Evolutionary conservation across 2,797 vertebrate genomes (phyloP).

Genomic region (Mallotus villosus): DNA sequence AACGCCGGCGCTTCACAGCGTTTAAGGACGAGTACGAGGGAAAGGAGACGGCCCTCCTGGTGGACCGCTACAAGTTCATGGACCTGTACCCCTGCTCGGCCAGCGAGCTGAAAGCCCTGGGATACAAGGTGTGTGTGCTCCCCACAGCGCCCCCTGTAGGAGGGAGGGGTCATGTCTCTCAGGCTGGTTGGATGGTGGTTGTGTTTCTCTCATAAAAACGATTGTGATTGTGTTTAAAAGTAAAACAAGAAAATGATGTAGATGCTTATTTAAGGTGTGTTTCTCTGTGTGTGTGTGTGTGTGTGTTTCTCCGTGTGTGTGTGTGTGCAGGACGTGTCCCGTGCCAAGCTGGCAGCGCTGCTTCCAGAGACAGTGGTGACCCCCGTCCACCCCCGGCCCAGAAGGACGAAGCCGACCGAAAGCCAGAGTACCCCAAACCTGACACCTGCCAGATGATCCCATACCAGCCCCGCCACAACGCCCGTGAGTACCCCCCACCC

Average conservation of each 20-base stretch:
- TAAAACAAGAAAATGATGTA: neutral
- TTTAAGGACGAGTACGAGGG: conserved; percentile 99
- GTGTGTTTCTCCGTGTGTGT: conserved; percentile 11
- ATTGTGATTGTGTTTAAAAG: neutral
- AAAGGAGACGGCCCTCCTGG: conserved; percentile 95
- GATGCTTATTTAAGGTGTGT: neutral
- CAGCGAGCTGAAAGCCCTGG: conserved; percentile 97
- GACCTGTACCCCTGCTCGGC: conserved; percentile 96
- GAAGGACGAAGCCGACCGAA: conserved; percentile 95
- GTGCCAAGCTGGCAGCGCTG: conserved; percentile 89
- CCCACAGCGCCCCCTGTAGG: neutral
- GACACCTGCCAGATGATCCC: conserved; percentile 99
- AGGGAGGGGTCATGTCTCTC: too few species aligned
- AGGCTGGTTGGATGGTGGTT: too few species aligned
- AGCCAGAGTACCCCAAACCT: conserved; percentile 97
- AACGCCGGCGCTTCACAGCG: conserved; percentile 92
- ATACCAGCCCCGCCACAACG: conserved; percentile 95
- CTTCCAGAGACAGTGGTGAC: conserved; percentile 93
- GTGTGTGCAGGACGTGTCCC: conserved; percentile 88
- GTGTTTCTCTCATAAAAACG: neutral
- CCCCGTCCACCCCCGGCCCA: conserved; percentile 83
- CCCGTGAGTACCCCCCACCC: conserved; percentile 76
- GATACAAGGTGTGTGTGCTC: conserved; percentile 87
- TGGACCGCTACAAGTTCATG: conserved; percentile 99
- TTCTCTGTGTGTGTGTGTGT: conserved; percentile 16